Evolutionary conservation across 64 coral and sea anemone species (phyloP).

Genomic region (Astreopora myriophthalma): DNA sequence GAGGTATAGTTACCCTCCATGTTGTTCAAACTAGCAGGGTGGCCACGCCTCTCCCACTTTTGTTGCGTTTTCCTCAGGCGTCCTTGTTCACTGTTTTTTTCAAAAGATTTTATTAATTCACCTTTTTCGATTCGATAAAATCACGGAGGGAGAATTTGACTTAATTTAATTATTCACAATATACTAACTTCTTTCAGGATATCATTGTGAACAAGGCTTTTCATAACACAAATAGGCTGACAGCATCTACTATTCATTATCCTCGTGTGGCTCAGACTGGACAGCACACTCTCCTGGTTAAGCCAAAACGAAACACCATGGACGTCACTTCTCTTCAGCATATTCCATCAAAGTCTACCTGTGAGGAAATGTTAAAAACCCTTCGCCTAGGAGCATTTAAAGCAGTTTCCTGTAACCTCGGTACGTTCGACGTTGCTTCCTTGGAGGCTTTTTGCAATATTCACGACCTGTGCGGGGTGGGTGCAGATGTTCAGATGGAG

Average conservation of each 20-base stretch:
- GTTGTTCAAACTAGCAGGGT: no score
- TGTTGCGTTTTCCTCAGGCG: no score
- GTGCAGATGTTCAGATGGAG: neutral
- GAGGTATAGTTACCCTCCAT: no score
- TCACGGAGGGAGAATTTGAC: neutral
- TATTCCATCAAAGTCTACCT: slow-evolving; percentile 15
- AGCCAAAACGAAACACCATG: neutral
- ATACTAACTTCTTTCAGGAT: slow-evolving; percentile 19
- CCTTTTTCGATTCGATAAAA: no score
- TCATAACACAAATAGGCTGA: slow-evolving; percentile 17
- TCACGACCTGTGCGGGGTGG: neutral
- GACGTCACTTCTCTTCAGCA: slow-evolving; percentile 16
- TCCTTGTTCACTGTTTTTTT: no score
- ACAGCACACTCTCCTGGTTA: slow-evolving; percentile 4
- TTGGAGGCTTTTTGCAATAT: neutral
- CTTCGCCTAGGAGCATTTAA: neutral
- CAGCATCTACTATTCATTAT: slow-evolving; percentile 15
- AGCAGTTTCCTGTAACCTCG: neutral
- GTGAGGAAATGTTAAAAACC: neutral
- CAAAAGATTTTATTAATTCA: no score
- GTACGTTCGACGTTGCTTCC: neutral
- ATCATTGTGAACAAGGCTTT: neutral
- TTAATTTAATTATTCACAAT: neutral
- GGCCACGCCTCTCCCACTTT: no score
- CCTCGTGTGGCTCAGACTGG: slow-evolving; percentile 14